Conservation (phyloP, 2,113 vertebrate species). For the Meleagris gallopavo region DNA sequence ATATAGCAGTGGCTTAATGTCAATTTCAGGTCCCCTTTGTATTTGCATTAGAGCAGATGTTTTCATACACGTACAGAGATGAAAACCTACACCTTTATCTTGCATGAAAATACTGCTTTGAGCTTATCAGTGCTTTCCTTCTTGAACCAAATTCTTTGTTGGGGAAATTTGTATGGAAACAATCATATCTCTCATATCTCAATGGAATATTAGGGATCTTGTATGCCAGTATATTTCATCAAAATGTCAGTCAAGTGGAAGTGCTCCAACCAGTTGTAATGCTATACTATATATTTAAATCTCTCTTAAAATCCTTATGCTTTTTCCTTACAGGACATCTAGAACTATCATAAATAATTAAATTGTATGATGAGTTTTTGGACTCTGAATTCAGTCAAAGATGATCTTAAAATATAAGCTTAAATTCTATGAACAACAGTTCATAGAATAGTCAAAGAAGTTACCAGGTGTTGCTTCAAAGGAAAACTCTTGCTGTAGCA, state of each 20-base stretch:
- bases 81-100: not conserved
- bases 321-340: not conserved
- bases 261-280: not conserved
- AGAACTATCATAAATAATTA: not conserved
- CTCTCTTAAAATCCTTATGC: not conserved
- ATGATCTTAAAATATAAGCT: not conserved
- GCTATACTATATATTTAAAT: not conserved
- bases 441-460: not conserved
- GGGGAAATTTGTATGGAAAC: not conserved
- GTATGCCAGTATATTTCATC: not conserved
- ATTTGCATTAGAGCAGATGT: not conserved
- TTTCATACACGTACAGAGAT: not conserved
- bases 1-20: not conserved
- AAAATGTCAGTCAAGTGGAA: not conserved
- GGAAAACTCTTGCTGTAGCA: not conserved
- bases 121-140: not conserved
- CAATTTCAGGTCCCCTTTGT: not conserved
- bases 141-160: not conserved
- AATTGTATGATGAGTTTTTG: not conserved
- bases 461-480: not conserved
- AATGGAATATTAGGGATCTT: not conserved
- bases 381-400: not conserved
- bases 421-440: not conserved
- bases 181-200: fast-evolving
- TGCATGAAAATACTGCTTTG: not conserved